These are phyloP conservation scores for Lanius collurio DNA, from an alignment of 2,113 vertebrate genomes.

Conservation along the genomic window DNA sequence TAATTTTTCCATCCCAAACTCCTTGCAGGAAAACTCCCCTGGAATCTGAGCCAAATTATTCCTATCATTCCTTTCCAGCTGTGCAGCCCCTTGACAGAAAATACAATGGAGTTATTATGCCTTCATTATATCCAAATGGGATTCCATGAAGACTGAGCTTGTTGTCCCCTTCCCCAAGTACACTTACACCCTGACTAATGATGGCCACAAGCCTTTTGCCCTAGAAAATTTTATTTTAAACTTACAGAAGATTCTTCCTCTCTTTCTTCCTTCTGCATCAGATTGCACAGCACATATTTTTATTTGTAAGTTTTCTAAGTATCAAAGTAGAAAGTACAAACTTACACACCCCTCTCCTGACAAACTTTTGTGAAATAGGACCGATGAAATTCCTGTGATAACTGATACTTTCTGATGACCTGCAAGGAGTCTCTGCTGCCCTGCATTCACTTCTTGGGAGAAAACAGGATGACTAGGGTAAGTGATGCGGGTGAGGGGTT, in stretches of 20 bases:
- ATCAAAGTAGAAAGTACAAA: neutral
- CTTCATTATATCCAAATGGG: neutral
- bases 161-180: neutral
- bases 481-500: neutral
- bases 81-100: neutral
- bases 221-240: neutral
- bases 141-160: neutral
- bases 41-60: neutral
- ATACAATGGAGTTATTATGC: neutral
- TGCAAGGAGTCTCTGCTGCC: neutral
- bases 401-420: neutral
- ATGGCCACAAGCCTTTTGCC: neutral
- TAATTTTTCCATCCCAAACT: neutral
- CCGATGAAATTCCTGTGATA: neutral
- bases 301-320: neutral
- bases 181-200: neutral
- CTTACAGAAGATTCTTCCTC: accelerated
- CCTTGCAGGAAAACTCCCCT: neutral
- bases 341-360: neutral
- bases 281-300: neutral
- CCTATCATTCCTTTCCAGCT: neutral
- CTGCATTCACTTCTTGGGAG: neutral
- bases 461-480: neutral
- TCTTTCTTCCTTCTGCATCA: neutral
- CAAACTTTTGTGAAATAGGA: neutral